Evolutionary conservation across 2,113 vertebrate species (phyloP).

Genomic region (human (Homo sapiens)): DNA sequence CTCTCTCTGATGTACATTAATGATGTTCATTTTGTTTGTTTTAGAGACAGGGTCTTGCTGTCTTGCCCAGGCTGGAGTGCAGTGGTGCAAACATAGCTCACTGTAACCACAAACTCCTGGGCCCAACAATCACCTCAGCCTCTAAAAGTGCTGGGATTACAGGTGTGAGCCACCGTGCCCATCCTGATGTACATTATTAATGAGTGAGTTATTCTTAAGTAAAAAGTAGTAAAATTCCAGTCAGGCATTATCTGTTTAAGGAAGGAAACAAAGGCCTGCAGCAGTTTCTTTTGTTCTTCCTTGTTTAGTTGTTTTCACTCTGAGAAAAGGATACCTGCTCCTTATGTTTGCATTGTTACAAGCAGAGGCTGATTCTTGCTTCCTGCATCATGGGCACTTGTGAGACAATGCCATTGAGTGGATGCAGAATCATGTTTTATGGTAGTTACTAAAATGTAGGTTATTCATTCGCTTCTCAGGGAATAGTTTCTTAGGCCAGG

Average conservation of each 20-base stretch:
- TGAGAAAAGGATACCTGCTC: neutral
- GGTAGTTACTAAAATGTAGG: neutral
- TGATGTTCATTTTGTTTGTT: neutral
- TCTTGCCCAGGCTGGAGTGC: no score
- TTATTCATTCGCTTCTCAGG: neutral
- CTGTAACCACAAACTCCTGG: no score
- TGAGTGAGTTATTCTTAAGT: slow-evolving; percentile 26
- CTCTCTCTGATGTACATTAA: neutral
- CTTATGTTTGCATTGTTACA: neutral
- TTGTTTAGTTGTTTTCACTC: slow-evolving; percentile 35
- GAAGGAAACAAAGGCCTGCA: neutral
- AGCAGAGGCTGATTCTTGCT: neutral
- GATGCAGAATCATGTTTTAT: neutral
- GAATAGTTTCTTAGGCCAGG: slow-evolving; percentile 12
- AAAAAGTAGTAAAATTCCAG: slow-evolving; percentile 15
- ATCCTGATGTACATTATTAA: neutral
- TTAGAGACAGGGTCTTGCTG: no score
- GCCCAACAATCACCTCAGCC: no score
- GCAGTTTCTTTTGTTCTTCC: neutral
- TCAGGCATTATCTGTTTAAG: slow-evolving; percentile 28
- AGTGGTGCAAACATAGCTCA: no score
- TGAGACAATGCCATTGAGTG: neutral
- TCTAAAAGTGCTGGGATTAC: no score
- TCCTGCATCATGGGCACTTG: neutral
- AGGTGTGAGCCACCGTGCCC: no score